Base-by-base conservation (phyloP, 2,797 vertebrate species). In the Graptemys geographica region DNA sequence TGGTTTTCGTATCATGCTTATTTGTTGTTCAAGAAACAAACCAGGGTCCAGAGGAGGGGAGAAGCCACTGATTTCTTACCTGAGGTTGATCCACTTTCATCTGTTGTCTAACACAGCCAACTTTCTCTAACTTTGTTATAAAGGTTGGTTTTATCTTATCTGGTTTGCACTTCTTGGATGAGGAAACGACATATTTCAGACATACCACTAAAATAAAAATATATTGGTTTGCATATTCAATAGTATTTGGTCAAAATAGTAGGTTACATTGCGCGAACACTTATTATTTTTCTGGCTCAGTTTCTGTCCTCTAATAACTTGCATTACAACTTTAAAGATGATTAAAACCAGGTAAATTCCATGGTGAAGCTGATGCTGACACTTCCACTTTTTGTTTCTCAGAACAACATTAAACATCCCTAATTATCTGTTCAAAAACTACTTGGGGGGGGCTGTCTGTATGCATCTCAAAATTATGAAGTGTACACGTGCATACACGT, bases 401-500 rank as follows among this genome's bases (percentile, higher is more conserved):
- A 59, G 49, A 81, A 5, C 31, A 11, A 4, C 79, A 33, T 87
- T 28, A 47, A 47, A 47, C 23, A 27, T 28, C 44, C 13, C 41
- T 76, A 47, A 28, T 27, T 47, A 28, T 47, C 41, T 76, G 41
- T 16, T 16, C 74, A 47, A 28, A 55, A 76, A 12, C 25, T 25
- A 47, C 11, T 11, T 16, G 25, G 6, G 41, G 41, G 12, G 41
- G 19, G 15, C 37, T 23, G 28, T 47, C 76, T 51, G 57, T 56
- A 69, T n/a, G 41, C 5, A 8, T 94, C 21, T 59, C 7, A 11
- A 44, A 91, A 76, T 9, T 52, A 57, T 2, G 28, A 56, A 79
- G 18, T 23, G 65, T 37, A 41, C n/a, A 31, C 74, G 3, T 0
- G 0, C n/a, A 49, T 79, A 56, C 53, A 37, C 6, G 52, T 2